Evolutionary conservation across 1,140 invertebrate species (phyloP), one percentile per base, ranked within the genome.

Genomic region (Tetraneura akinire): DNA sequence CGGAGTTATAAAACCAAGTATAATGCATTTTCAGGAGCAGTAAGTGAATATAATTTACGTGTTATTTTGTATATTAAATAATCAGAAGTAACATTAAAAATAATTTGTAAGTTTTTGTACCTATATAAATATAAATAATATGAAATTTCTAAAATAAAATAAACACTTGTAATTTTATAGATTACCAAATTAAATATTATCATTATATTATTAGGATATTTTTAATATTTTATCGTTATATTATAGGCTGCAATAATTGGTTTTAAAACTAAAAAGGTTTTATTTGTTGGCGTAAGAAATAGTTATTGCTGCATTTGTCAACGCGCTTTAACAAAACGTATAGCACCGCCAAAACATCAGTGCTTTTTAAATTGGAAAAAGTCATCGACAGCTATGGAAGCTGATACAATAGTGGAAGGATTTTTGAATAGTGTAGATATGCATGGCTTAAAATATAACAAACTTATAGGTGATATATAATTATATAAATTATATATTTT

Each of bases 321-420:
- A 21, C 4, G 4, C 4, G 66, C 66, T 21, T 21, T 8, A 45
- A 45, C n/a, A 14, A 70, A 70, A 49, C n/a, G n/a, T n/a, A n/a
- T n/a, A n/a, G n/a, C n/a, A n/a, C n/a, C n/a, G n/a, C n/a, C n/a
- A n/a, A n/a, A n/a, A n/a, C n/a, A n/a, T n/a, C n/a, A n/a, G n/a
- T n/a, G n/a, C n/a, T n/a, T n/a, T n/a, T n/a, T n/a, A n/a, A n/a
- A n/a, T n/a, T n/a, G n/a, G n/a, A n/a, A 74, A 74, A 37, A 82
- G 9, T 80, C 82, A 64, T 86, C 86, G 1, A 85, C 85, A 1
- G 82, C 82, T 11, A 88, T 88, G 87, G 86, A 88, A 82, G 78
- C 84, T 23, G 83, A 84, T 68, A 85, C 85, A n/a, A 84, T 88
- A 32, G 76, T 85, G 11, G 83, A 87, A 84, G 84, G 87, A 64